These are phyloP conservation scores for Oxycera nigricornis DNA, from an alignment of 2,888 invertebrate species.

Conservation along the genomic window DNA sequence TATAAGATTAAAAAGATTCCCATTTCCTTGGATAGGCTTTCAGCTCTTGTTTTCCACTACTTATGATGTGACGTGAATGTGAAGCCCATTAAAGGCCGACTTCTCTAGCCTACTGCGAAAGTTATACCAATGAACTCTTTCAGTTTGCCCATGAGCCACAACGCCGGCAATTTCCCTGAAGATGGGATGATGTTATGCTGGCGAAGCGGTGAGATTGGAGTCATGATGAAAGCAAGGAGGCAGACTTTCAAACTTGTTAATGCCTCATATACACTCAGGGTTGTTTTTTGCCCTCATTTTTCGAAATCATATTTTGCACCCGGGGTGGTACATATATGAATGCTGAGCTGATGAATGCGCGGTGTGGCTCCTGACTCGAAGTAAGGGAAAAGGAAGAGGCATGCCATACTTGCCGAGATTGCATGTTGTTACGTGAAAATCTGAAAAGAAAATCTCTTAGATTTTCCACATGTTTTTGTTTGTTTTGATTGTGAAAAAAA, in stretches of 20 bases:
- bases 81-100: neutral
- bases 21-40: constrained; percentile 12
- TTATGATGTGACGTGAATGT: neutral
- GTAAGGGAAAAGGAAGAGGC: neutral
- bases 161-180: constrained; percentile 3
- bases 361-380: neutral
- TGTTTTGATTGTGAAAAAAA: neutral
- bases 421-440: constrained; percentile 11
- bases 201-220: neutral
- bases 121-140: constrained; percentile 23
- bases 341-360: neutral
- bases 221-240: neutral
- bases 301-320: neutral
- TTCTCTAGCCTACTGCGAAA: constrained; percentile 15
- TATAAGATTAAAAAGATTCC: constrained; percentile 1
- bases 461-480: constrained; percentile 23
- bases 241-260: neutral
- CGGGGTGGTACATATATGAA: neutral
- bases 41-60: neutral
- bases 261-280: neutral
- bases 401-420: neutral
- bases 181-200: neutral
- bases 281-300: constrained; percentile 18
- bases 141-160: constrained; percentile 10
- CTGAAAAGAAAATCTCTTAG: constrained; percentile 18